Base-by-base conservation (phyloP, 2,888 invertebrate genomes). In the Pardosa pseudoannulata region DNA sequence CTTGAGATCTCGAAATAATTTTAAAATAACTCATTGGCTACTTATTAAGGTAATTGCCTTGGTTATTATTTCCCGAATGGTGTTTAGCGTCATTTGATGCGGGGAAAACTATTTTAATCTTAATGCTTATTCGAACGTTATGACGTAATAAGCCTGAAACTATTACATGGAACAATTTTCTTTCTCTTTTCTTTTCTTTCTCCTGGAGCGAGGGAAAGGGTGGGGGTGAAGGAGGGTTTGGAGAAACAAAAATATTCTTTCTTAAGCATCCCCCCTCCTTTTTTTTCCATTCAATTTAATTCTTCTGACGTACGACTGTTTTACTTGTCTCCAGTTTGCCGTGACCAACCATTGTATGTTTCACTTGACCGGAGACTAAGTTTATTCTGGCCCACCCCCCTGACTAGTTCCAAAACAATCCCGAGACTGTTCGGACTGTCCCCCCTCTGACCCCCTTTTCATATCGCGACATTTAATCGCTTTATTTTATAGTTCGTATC, bases 231-330 rank as follows among this genome's bases (percentile, higher is more conserved):
- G 31, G 67, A 9, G 67, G 28, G 27, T 19, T 11, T 16, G 16
- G 13, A 65, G 29, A 65, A 28, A 65, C 65, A 31, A 65, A 67
- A 67, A 67, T 67, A 56, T 56, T 67, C 67, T 67, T 67, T 56
- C 9, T 56, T 56, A 56, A 5, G 36, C 9, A 36, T n/a, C 28
- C 23, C 23, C 9, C 19, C 23, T 62, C 9, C 19, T 67, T 67
- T 67, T n/a, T n/a, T 81, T 83, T 83, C 83, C 83, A 78, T 83
- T 76, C 83, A 83, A 83, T 83, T 83, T 83, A 83, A 83, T 83
- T 83, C 83, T 31, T 78, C 67, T 83, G 78, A 83, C 83, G 71
- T 46, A 83, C 76, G 78, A 78, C 83, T 71, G 72, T 76, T 82
- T 76, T 82, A 36, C 82, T 82, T 82, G 76, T 83, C 71, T 83